Evolutionary conservation across 2,113 vertebrate genomes (phyloP).

Genomic region (Etheostoma spectabile): DNA sequence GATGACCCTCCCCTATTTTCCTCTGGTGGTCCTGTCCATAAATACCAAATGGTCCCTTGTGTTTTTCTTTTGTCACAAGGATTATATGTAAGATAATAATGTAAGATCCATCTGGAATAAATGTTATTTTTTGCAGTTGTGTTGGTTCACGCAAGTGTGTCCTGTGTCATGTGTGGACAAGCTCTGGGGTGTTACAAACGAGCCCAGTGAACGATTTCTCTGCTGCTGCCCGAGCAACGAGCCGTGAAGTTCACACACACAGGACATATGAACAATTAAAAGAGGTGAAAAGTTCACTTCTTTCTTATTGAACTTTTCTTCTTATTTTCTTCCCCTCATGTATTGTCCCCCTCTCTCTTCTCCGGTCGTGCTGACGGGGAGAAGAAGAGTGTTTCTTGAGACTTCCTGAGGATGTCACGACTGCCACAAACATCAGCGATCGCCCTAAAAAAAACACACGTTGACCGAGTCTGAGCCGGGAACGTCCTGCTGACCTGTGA

Average conservation of each 20-base stretch:
- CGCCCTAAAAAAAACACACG: neutral
- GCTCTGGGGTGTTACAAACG: neutral
- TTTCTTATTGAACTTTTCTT: neutral
- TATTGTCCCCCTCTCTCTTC: neutral
- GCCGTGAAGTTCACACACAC: slow-evolving; percentile 7
- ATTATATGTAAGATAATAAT: too few species aligned
- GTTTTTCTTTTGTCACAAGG: neutral
- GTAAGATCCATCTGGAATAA: neutral
- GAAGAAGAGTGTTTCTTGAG: slow-evolving; percentile 4
- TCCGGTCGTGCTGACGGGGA: slow-evolving; percentile 17
- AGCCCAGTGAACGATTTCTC: neutral
- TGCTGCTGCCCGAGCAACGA: slow-evolving; percentile 3
- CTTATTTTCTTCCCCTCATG: neutral
- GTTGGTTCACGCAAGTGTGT: neutral
- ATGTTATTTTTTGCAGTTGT: neutral
- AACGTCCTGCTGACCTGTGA: slow-evolving; percentile 2
- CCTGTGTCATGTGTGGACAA: neutral
- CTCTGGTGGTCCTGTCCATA: too few species aligned
- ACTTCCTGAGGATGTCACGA: slow-evolving; percentile 54
- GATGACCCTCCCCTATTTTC: too few species aligned
- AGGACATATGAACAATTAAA: neutral
- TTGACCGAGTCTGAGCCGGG: neutral
- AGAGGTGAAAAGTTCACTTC: slow-evolving; percentile 28
- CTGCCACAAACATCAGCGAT: slow-evolving; percentile 12
- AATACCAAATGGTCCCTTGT: too few species aligned